phyloP scores from a whole-genome alignment of 2,797 vertebrate genomes.

The Cheirogaleus major region DNA sequence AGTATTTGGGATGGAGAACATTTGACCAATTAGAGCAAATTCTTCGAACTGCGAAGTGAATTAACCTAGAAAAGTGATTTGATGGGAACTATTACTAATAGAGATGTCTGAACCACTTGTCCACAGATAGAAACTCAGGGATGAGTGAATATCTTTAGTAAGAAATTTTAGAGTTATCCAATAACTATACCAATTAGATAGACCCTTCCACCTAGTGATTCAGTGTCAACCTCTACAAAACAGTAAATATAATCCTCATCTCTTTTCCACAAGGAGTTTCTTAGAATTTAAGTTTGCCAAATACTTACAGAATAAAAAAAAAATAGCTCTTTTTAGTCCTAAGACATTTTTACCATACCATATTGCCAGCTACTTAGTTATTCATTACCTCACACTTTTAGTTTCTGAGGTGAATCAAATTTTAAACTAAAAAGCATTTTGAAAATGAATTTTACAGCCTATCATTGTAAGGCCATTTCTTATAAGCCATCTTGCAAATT shows the following conservation, averaged over 20 bases:
- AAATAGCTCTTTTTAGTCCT: background rate
- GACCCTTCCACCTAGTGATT: background rate
- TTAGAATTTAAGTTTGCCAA: slow-evolving; percentile 23
- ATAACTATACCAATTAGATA: background rate
- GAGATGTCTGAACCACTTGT: background rate
- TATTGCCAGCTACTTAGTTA: background rate
- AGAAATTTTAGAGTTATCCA: background rate
- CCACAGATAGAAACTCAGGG: background rate
- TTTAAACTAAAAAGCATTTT: slow-evolving; percentile 36
- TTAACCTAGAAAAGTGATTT: background rate
- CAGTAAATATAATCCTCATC: background rate
- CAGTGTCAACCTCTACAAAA: background rate
- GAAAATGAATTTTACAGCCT: slow-evolving; percentile 29
- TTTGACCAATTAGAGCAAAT: background rate
- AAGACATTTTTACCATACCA: background rate
- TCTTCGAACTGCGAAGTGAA: background rate
- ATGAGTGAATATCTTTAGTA: background rate
- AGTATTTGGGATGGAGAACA: background rate
- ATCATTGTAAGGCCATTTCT: background rate
- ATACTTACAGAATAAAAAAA: slow-evolving; percentile 12
- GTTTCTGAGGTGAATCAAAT: slow-evolving; percentile 13
- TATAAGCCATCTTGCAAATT: background rate
- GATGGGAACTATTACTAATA: background rate
- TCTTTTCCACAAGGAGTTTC: background rate
- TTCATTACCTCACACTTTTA: background rate